These are phyloP conservation scores for Monodelphis domestica DNA, from an alignment of 2,797 vertebrate species.

Conservation along the genomic window DNA sequence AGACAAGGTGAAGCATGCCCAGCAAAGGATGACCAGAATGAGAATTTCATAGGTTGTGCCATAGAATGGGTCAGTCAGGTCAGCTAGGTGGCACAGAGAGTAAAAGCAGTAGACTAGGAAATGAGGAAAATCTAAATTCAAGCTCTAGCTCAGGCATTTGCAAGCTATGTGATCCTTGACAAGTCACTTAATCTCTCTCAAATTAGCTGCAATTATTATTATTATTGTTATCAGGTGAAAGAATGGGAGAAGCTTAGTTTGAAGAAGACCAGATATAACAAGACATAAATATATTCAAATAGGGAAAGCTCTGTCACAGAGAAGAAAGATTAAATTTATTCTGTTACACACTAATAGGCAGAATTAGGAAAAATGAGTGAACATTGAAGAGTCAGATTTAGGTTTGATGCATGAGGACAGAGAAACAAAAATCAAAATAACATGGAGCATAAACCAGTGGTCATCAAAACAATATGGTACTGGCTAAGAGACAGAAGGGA, in stretches of 20 bases:
- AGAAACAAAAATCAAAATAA: background rate
- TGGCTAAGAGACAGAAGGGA: too few species aligned
- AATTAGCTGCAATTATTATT: background rate
- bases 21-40: background rate
- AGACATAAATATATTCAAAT: background rate
- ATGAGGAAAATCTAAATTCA: conserved; percentile 25
- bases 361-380: too few species aligned
- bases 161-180: conserved; percentile 1
- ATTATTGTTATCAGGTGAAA: background rate
- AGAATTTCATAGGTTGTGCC: background rate
- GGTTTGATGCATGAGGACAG: background rate
- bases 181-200: background rate
- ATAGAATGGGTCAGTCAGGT: background rate
- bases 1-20: background rate
- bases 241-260: background rate
- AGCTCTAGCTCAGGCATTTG: conserved; percentile 4
- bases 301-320: background rate
- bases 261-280: background rate
- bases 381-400: background rate
- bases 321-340: too few species aligned
- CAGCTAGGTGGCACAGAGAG: background rate
- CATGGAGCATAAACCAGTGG: background rate
- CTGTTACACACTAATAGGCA: too few species aligned
- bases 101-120: conserved; percentile 32
- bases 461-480: too few species aligned